phyloP scores from a whole-genome alignment of 2,888 invertebrate genomes.

The Meiosimyza platycephala region DNA sequence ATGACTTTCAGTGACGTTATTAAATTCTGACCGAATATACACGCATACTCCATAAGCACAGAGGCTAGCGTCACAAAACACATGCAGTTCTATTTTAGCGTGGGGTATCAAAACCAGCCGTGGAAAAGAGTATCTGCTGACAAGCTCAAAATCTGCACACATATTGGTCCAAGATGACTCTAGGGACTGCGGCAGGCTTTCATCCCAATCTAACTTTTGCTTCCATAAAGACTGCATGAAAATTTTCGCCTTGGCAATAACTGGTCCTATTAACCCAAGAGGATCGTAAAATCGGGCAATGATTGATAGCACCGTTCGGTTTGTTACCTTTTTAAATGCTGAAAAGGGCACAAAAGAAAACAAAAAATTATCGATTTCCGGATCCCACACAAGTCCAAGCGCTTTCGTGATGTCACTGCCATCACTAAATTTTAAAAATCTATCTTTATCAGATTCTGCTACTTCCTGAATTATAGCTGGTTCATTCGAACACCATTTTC shows the following conservation, averaged over 20 bases:
- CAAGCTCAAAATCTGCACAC: slow-evolving; percentile 25
- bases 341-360: not conserved
- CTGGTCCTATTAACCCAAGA: not conserved
- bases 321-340: slow-evolving; percentile 14
- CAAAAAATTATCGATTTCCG: slow-evolving; percentile 4
- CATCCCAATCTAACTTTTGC: slow-evolving; percentile 37
- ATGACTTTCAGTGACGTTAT: not conserved
- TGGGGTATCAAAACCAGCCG: too few relatives aligned
- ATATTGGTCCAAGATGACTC: slow-evolving; percentile 16
- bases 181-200: slow-evolving; percentile 33
- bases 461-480: slow-evolving; percentile 21
- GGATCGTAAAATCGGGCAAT: slow-evolving; percentile 39
- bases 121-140: slow-evolving; percentile 27
- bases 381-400: slow-evolving; percentile 27
- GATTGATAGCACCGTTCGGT: slow-evolving; percentile 35
- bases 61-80: slow-evolving; percentile 3
- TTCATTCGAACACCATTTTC: slow-evolving; percentile 45
- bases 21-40: not conserved
- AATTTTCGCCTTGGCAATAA: slow-evolving; percentile 26
- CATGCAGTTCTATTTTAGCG: slow-evolving; percentile 11
- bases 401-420: slow-evolving; percentile 37
- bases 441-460: not conserved
- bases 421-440: slow-evolving; percentile 29
- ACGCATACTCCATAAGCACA: not conserved
- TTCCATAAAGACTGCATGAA: slow-evolving; percentile 38